Base-by-base conservation (phyloP, 2,888 invertebrate species). In the Drosophila silvestris region DNA sequence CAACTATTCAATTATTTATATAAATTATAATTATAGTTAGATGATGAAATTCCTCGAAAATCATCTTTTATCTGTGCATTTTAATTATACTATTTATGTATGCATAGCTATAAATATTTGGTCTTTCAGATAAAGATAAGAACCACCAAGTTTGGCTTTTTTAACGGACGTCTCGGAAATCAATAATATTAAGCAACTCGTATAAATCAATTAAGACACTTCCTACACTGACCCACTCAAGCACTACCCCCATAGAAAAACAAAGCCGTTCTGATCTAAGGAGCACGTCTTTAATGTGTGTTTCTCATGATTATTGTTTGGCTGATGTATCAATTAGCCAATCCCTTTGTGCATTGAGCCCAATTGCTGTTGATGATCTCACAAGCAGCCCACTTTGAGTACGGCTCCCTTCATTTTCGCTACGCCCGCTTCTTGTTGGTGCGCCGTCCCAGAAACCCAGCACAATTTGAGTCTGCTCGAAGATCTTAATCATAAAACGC, bases 401-500 rank as follows among this genome's bases (percentile, higher is more conserved):
- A 26, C 30, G 37, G 58, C 58, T 62, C 62, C 79, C 79, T 72
- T 63, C 39, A 57, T 10, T 28, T 37, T 66, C 64, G 62, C 33
- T 72, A 63, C 77, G 81, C 79, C 81, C 79, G 82, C 78, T 73
- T 63, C 52, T 64, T 54, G 51, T 37, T 35, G 35, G 14, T 57
- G 52, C 58, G 12, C 41, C 41, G 33, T 54, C 33, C 37, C 47
- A 47, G 26, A 58, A 37, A 39, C 56, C 71, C 70, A 52, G 58
- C 66, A 71, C 71, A 72, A 79, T 83, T 61, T 50, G 58, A 35
- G 30, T 35, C 61, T 54, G 39, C 77, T 65, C 70, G 57, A 67
- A 87, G 90, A 86, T 86, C 85, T 90, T 88, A 90, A 86, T 86
- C 90, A 76, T 33, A 69, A 69, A 66, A 74, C 47, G 69, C 72